A percentile compares a stretch with the other conserved stretches of the same genome.
Conservation (phyloP, 2,888 invertebrate genomes). For the Parochlus steinenii region DNA sequence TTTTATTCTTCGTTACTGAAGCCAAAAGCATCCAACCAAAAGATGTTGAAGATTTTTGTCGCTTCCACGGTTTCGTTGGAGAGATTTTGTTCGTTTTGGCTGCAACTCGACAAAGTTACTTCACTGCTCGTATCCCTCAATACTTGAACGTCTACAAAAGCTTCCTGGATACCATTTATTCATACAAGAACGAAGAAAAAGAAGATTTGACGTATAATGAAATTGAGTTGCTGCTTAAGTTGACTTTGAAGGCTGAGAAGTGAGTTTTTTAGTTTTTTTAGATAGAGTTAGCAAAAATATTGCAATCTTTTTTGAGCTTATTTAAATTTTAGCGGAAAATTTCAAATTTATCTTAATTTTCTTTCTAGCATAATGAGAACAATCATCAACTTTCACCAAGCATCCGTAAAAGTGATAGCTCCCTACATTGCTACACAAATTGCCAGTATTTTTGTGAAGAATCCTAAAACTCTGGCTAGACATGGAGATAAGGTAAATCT, state of each 20-base stretch:
- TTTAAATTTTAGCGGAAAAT: not conserved
- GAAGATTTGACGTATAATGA: constrained; percentile 4
- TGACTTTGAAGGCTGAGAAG: constrained; percentile 7
- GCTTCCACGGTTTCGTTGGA: constrained; percentile 5
- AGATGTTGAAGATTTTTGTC: constrained; percentile 2
- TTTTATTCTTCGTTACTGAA: constrained; percentile 2
- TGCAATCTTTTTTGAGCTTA: not conserved
- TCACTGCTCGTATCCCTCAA: constrained; percentile 7
- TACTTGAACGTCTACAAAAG: constrained; percentile 5
- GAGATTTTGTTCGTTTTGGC: constrained; percentile 5
- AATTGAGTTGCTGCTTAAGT: not conserved
- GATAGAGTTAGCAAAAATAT: too few relatives aligned
- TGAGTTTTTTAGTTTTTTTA: not conserved
- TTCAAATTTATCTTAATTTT: not conserved
- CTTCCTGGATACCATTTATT: constrained; percentile 8
- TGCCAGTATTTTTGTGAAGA: constrained; percentile 6
- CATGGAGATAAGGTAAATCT: constrained; percentile 7
- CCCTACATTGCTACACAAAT: constrained; percentile 8
- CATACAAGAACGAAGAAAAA: constrained; percentile 4
- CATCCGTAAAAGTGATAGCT: not conserved
- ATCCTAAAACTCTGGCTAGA: constrained; percentile 8
- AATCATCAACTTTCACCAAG: constrained; percentile 1
- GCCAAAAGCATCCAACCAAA: not conserved
- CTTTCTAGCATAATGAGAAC: constrained; percentile 9
- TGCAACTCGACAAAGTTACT: constrained; percentile 3